These are phyloP conservation scores for Camponotus pennsylvanicus DNA, from an alignment of 1,140 invertebrate species.

Conservation along the genomic window DNA sequence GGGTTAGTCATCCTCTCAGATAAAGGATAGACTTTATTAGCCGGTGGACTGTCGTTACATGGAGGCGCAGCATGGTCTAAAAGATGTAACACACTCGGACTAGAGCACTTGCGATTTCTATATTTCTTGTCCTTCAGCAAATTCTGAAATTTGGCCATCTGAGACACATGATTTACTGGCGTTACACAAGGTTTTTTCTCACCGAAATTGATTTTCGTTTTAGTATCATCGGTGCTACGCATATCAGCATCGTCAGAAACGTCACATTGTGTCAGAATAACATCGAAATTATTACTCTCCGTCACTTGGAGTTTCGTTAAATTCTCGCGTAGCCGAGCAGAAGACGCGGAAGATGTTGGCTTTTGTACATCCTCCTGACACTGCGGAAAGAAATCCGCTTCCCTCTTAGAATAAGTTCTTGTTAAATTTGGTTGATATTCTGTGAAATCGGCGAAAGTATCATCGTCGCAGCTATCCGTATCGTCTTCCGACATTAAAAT, in stretches of 20 bases:
- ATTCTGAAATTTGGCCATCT: slow-evolving; percentile 29
- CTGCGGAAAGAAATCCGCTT: not conserved
- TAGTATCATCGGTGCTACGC: not conserved
- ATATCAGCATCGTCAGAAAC: slow-evolving; percentile 4
- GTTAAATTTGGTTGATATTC: slow-evolving; percentile 20
- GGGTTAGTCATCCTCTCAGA: not conserved
- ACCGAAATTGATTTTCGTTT: not conserved
- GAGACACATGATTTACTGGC: not conserved
- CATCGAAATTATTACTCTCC: not conserved
- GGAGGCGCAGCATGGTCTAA: slow-evolving; percentile 82
- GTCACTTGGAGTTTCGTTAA: not conserved
- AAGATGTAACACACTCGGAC: slow-evolving; percentile 67
- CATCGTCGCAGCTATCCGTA: slow-evolving; percentile 76
- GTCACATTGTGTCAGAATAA: not conserved
- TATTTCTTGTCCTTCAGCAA: slow-evolving; percentile 48
- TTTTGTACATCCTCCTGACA: not conserved
- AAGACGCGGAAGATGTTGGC: not conserved
- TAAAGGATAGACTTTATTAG: slow-evolving; percentile 60
- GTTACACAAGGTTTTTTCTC: slow-evolving; percentile 1
- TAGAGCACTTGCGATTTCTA: slow-evolving; percentile 27
- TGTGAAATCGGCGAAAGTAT: slow-evolving; percentile 70
- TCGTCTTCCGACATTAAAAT: slow-evolving; percentile 74
- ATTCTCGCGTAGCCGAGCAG: not conserved
- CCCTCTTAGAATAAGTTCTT: not conserved
- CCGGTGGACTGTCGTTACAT: slow-evolving; percentile 83